Percentiles rank a stretch among this genome's conserved stretches.
phyloP scores from a whole-genome alignment of 1,140 invertebrate genomes.

The Asobara japonica region DNA sequence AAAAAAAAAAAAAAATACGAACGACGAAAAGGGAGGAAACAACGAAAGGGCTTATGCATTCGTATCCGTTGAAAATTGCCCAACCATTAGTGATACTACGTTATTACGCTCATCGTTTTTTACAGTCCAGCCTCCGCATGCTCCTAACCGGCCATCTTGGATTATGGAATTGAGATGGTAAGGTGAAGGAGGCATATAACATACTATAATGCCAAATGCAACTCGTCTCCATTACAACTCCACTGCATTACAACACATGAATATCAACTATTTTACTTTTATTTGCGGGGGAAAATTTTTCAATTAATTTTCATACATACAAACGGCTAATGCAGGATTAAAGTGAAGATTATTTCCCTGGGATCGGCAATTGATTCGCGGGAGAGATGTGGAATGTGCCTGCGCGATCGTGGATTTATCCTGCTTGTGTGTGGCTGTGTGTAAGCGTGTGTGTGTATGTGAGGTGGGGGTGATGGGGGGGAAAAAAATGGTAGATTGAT shows the following conservation, averaged over 20 bases:
- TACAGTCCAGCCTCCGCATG: constrained; percentile 54
- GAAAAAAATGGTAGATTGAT: constrained; percentile 13
- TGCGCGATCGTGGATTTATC: too few species aligned
- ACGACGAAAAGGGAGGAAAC: constrained; percentile 38
- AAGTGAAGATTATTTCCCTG: background rate
- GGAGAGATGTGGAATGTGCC: background rate
- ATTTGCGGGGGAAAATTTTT: constrained; percentile 11
- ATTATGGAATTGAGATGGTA: constrained; percentile 57
- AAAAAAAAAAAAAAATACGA: constrained; percentile 36
- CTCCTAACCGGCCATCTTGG: constrained; percentile 60
- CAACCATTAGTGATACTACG: constrained; percentile 66
- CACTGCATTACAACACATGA: constrained; percentile 6
- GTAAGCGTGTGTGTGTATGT: background rate
- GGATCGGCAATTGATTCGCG: background rate
- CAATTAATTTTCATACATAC: background rate
- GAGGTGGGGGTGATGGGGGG: background rate
- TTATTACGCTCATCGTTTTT: constrained; percentile 67
- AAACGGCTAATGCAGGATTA: background rate
- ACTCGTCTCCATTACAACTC: constrained; percentile 6
- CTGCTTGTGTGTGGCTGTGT: too few species aligned
- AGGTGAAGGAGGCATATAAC: constrained; percentile 31
- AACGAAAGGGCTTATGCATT: constrained; percentile 49
- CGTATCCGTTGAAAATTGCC: constrained; percentile 64
- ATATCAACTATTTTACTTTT: background rate
- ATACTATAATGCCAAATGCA: background rate